Base-by-base conservation (phyloP, 92 coral and sea anemone species). In the Epizoanthus fatuus region DNA sequence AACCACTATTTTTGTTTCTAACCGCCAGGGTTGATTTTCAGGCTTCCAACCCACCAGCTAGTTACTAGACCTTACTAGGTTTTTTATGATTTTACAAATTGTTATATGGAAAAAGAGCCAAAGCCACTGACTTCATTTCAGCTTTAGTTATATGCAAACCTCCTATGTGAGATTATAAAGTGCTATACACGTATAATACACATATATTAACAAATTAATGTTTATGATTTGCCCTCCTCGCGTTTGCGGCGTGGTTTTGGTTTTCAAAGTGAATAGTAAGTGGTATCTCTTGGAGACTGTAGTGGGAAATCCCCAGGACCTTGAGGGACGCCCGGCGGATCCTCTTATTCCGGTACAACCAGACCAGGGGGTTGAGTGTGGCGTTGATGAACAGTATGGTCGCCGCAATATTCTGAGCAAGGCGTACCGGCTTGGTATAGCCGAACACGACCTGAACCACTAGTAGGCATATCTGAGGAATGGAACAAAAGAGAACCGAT, bases 371-470 rank as follows among this genome's bases (percentile, higher is more conserved):
- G 45, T 75, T 75, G 7, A 75, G 49, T 17, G 81, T 75, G 9
- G 81, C 81, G 53, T 75, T 75, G 32, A 75, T 75, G 59, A 75
- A 75, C 81, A 75, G 7, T 17, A 75, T 12, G 15, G 81, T 75
- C 11, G 67, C 81, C 25, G 81, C 81, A 5, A 75, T 51, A 75
- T 75, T 75, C 16, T 75, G 81, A 25, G 81, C 81, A 45, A 75
- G 67, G 44, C 81, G 81, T 6, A 75, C 81, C 3, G 81, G 81
- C n/a, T 75, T 65, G 19, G 81, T 55, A 57, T 75, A 75, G 19
- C 66, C 81, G 4, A 56, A 16, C 32, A 75, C 29, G 32, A 51
- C 52, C 19, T 54, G 64, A 8, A 75, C 54, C 35, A 75, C 53
- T 19, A 75, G 49, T 12, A 75, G 67, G 47, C 81, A 56, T 32